These are phyloP conservation scores for Neopelma chrysocephalum DNA, from an alignment of 2,797 vertebrate genomes.

Conservation along the genomic window DNA sequence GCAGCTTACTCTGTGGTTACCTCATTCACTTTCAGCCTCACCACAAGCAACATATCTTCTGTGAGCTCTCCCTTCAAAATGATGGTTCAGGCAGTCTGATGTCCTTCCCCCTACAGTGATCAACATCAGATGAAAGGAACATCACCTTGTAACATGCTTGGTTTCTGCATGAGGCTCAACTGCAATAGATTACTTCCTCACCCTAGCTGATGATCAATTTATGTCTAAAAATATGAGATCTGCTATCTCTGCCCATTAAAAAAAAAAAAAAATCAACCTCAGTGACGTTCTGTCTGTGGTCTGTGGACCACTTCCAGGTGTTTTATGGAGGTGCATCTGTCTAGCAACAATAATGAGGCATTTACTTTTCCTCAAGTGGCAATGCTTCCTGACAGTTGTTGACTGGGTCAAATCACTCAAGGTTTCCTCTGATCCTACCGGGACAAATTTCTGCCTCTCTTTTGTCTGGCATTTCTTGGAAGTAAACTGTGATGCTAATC, in stretches of 20 bases:
- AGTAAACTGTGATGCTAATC: not conserved
- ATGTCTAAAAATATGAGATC: not conserved
- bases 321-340: slow-evolving; percentile 50
- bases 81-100: not conserved
- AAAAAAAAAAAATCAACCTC: not conserved
- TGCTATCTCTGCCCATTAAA: not conserved
- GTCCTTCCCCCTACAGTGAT: not conserved
- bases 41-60: not conserved
- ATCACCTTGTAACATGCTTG: not conserved
- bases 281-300: slow-evolving; percentile 38
- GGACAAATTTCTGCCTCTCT: slow-evolving; percentile 15
- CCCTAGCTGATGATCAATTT: not conserved
- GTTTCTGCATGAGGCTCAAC: not conserved
- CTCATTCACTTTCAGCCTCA: not conserved
- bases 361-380: slow-evolving; percentile 23
- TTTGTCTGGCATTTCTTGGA: slow-evolving; percentile 17
- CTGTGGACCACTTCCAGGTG: slow-evolving; percentile 50
- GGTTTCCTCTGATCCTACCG: not conserved
- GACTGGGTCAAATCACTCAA: slow-evolving; percentile 35
- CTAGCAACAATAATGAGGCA: slow-evolving; percentile 39
- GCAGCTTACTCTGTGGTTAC: slow-evolving; percentile 30
- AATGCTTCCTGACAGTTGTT: slow-evolving; percentile 36
- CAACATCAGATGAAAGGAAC: not conserved
- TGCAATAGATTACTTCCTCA: slow-evolving; percentile 8
- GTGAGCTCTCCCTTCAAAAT: not conserved